Evolutionary conservation across 2,797 vertebrate species (phyloP).

Genomic region (Menidia menidia): DNA sequence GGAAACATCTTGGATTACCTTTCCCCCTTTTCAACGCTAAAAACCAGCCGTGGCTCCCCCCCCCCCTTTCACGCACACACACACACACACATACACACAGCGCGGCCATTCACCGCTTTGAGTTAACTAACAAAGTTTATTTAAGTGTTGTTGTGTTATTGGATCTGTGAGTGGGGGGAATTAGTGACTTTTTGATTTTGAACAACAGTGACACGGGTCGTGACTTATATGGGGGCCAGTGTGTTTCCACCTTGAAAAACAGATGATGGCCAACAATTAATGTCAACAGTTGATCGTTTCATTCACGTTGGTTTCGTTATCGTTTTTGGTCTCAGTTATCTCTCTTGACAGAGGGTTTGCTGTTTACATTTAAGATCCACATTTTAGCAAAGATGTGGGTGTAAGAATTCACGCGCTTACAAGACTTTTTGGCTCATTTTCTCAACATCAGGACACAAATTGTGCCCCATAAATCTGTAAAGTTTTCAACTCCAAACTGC

Average conservation of each 20-base stretch:
- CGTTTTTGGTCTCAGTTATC: neutral
- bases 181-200: constrained; percentile 57
- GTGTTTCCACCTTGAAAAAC: neutral
- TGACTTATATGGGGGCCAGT: constrained; percentile 28
- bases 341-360: too few relatives aligned
- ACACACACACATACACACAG: constrained; percentile 30
- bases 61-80: neutral
- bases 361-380: neutral
- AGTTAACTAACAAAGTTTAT: constrained; percentile 72
- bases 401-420: too few relatives aligned
- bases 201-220: constrained; percentile 39
- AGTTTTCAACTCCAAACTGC: constrained; percentile 1
- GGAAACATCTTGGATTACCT: constrained; percentile 84
- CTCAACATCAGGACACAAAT: neutral
- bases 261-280: constrained; percentile 11
- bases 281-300: constrained; percentile 2
- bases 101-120: constrained; percentile 52
- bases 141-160: constrained; percentile 68
- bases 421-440: neutral
- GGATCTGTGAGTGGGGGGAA: constrained; percentile 38
- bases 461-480: neutral
- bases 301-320: neutral
- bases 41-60: constrained; percentile 41
- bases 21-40: constrained; percentile 70
- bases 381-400: neutral